Evolutionary conservation across 2,888 invertebrate species (phyloP).

Genomic region (Volucella zonaria): DNA sequence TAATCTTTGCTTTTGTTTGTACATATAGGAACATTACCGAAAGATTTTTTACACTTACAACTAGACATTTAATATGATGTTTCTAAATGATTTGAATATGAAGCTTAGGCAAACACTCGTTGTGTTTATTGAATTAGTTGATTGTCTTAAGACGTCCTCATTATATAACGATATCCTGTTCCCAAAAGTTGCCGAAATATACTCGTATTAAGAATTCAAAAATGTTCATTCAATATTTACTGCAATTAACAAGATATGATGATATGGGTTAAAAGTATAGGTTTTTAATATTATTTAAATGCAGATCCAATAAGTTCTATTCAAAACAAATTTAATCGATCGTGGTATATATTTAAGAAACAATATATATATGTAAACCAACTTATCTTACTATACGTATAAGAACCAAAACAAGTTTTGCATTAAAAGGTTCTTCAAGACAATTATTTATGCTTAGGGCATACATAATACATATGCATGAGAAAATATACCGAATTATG

Average conservation of each 20-base stretch:
- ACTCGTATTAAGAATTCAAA: conserved; percentile 28
- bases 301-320: not conserved
- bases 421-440: conserved; percentile 21
- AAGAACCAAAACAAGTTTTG: conserved; percentile 26
- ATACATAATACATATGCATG: not conserved
- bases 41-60: conserved; percentile 80
- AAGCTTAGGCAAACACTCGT: conserved; percentile 54
- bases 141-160: conserved; percentile 44
- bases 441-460: conserved; percentile 20
- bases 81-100: conserved; percentile 59
- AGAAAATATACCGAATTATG: not conserved
- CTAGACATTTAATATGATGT: conserved; percentile 76
- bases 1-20: conserved; percentile 76
- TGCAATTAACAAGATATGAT: conserved; percentile 36
- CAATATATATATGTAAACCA: not conserved
- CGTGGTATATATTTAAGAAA: too few species aligned
- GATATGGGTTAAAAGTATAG: conserved; percentile 10
- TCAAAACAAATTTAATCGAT: too few species aligned
- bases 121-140: conserved; percentile 53
- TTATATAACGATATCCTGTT: conserved; percentile 45
- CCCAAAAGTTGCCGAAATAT: conserved; percentile 60
- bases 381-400: conserved; percentile 15
- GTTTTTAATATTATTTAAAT: not conserved
- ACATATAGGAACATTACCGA: conserved; percentile 82
- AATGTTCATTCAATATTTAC: conserved; percentile 22